Evolutionary conservation across 2,113 vertebrate genomes (phyloP), one percentile per base, ranked within the genome.

Genomic region (Cryptomyrus ogoouensis): DNA sequence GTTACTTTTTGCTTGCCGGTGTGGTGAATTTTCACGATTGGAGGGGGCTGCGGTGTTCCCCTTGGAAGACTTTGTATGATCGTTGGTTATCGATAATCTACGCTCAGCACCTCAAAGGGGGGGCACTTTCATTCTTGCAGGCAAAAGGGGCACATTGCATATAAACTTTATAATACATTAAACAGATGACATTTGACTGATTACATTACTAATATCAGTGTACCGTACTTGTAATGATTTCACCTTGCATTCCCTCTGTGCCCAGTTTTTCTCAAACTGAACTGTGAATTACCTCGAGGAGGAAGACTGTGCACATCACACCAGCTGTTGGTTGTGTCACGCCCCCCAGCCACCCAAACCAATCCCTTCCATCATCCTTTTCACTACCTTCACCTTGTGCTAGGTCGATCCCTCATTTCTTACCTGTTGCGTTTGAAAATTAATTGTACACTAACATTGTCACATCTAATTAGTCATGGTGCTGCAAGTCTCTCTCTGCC

Each of bases 351-450:
- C 15, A 17, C 13, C 50, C 50, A 17, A 80, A 5, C 13, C 44
- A 24, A 47, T 24, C 47, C n/a, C 47, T 10, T 10, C 9, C 5
- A 84, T 46, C 35, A 17, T 1, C 44, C 83, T 50, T 47, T n/a
- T 85, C 83, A 50, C 83, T 49, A 47, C 83, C 24, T 85, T 49
- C 83, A 85, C 44, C 83, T 85, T 85, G 24, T 85, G 15, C 83
- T 85, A 85, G 83, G 83, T n/a, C 83, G 19, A 27, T 85, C 83
- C 10, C n/a, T 49, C 83, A 85, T 85, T 47, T 27, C 35, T 42
- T 19, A 77, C 74, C 17, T 19, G 74, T 47, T 85, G 74, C 31
- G 35, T 77, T 19, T 35, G 74, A 42, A 77, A 77, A 77, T 77
- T 77, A 77, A 77, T 77, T 77, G 74, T 77, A 77, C 74, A 77